Conservation (phyloP, 2,113 vertebrate species). For the Cololabis saira region DNA sequence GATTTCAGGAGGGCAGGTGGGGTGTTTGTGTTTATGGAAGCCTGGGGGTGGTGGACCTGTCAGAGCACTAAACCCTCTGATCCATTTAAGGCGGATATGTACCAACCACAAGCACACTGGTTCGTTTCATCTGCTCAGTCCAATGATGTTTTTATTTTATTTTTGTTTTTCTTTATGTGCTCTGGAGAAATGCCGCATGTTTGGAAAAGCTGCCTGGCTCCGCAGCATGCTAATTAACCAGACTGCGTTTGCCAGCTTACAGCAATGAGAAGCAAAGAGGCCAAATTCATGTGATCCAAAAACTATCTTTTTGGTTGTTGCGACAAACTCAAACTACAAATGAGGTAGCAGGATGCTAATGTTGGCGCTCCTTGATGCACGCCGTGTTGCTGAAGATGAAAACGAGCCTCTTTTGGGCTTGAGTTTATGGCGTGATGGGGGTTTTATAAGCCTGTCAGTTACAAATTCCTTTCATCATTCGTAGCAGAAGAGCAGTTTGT, state of each 20-base stretch:
- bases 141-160: constrained; percentile 38
- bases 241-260: constrained; percentile 3
- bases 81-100: constrained; percentile 19
- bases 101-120: constrained; percentile 26
- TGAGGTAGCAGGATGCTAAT: constrained; percentile 43
- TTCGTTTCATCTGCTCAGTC: constrained; percentile 57
- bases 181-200: constrained; percentile 1
- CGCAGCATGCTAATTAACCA: constrained; percentile 15
- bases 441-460: too few relatives aligned
- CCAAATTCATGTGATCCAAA: not conserved
- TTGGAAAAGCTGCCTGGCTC: constrained; percentile 12
- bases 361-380: constrained; percentile 22
- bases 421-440: too few relatives aligned
- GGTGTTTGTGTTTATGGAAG: constrained; percentile 62
- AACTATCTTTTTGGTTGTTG: constrained; percentile 2
- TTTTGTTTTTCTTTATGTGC: not conserved
- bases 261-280: constrained; percentile 18
- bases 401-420: too few relatives aligned
- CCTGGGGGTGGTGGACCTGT: constrained; percentile 20
- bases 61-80: constrained; percentile 55
- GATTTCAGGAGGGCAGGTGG: constrained; percentile 8
- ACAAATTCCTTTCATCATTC: too few relatives aligned
- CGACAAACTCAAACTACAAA: constrained; percentile 11
- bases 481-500: too few relatives aligned
- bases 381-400: constrained; percentile 15